phyloP scores from a whole-genome alignment of 2,888 invertebrate species.

The Antheraea yamamai region DNA sequence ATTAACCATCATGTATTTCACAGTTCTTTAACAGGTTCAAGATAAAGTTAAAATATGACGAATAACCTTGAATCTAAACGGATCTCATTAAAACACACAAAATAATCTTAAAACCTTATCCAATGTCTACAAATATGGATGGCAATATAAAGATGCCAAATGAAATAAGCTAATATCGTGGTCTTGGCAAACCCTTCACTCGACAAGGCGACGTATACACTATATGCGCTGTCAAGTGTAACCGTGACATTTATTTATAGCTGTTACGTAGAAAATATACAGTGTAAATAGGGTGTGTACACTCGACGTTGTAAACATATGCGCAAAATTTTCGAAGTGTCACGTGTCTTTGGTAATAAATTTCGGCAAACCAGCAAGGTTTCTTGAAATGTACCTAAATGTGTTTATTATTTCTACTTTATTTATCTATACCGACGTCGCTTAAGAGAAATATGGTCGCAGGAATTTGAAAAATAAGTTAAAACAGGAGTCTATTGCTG shows the following conservation, averaged over 20 bases:
- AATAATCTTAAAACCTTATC: not conserved
- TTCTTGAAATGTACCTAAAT: not conserved
- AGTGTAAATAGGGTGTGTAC: slow-evolving; percentile 29
- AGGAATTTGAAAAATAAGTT: not conserved
- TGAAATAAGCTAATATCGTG: slow-evolving; percentile 23
- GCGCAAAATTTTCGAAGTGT: not conserved
- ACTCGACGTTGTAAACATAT: not conserved
- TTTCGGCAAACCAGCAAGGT: not conserved
- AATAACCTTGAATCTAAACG: not conserved
- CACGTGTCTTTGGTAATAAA: not conserved
- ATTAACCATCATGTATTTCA: too few relatives aligned
- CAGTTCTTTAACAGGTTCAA: not conserved
- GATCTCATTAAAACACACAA: not conserved
- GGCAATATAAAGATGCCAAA: not conserved
- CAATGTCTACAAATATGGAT: not conserved
- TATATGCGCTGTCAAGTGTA: slow-evolving; percentile 39
- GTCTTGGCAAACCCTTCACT: slow-evolving; percentile 42
- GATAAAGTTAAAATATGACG: not conserved
- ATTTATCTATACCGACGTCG: not conserved
- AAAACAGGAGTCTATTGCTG: not conserved
- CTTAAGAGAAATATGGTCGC: not conserved
- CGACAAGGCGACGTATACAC: slow-evolving; percentile 38
- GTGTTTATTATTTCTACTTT: not conserved
- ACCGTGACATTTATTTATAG: slow-evolving; percentile 43
- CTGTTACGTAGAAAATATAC: slow-evolving; percentile 33